Evolutionary conservation across 2,113 vertebrate genomes (phyloP).

Genomic region (Notarius lentiginosus): DNA sequence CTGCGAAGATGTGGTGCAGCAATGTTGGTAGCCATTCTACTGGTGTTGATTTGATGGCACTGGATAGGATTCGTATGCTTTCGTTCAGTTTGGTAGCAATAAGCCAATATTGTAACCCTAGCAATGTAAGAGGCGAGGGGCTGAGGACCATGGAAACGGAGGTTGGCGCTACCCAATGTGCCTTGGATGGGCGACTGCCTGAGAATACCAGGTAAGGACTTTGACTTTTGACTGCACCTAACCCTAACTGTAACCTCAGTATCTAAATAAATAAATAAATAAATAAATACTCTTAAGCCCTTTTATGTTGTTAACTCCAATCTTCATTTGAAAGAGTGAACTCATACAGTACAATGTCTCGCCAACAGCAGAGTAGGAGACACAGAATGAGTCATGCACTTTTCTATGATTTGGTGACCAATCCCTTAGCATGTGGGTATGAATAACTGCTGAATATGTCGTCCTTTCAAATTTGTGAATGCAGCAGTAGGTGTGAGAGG

Average conservation of each 20-base stretch:
- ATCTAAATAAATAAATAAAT: too few species aligned
- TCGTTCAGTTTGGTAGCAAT: too few species aligned
- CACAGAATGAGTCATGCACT: constrained; percentile 28
- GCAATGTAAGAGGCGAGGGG: too few species aligned
- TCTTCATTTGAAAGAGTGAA: neutral
- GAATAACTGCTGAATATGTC: constrained; percentile 29
- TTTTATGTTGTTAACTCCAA: neutral
- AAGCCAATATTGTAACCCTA: too few species aligned
- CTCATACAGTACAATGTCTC: neutral
- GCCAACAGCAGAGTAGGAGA: constrained; percentile 13
- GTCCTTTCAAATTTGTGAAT: constrained; percentile 28
- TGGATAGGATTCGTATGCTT: too few species aligned
- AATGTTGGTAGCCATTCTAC: too few species aligned
- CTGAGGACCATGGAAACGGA: too few species aligned
- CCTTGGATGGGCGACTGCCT: too few species aligned
- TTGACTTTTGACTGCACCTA: neutral
- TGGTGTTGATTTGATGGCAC: too few species aligned
- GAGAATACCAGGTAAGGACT: too few species aligned
- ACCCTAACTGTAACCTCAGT: neutral
- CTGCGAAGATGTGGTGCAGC: too few species aligned
- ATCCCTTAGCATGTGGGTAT: constrained; percentile 25
- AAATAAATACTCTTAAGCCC: neutral
- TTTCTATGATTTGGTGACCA: constrained; percentile 33
- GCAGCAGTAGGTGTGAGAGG: constrained; percentile 29
- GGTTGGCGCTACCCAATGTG: too few species aligned